phyloP scores from a whole-genome alignment of 2,797 vertebrate species.

The Danio choprae region DNA sequence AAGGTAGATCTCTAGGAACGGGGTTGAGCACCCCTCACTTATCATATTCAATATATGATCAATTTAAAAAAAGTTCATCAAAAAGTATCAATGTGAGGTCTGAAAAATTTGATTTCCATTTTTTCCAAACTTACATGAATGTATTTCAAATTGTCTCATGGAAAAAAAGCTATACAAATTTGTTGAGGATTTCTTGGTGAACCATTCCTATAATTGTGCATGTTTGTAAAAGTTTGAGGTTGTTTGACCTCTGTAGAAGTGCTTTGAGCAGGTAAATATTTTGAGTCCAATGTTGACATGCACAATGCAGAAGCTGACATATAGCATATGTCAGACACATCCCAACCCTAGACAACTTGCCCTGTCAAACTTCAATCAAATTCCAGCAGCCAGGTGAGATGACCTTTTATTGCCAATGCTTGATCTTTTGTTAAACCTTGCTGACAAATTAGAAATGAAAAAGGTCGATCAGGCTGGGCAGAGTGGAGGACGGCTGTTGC shows the following conservation, averaged over 20 bases:
- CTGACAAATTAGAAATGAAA: constrained; percentile 64
- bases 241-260: constrained; percentile 28
- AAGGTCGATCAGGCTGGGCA: constrained; percentile 47
- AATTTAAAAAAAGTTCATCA: not conserved
- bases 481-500: constrained; percentile 11
- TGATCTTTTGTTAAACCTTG: constrained; percentile 71
- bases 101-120: no score
- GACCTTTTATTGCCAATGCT: constrained; percentile 79
- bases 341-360: constrained; percentile 36
- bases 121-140: not conserved
- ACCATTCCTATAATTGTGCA: not conserved
- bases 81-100: no score
- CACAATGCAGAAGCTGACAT: constrained; percentile 47
- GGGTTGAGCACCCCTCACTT: not conserved
- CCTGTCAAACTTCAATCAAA: constrained; percentile 69
- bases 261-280: constrained; percentile 15
- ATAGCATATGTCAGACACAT: constrained; percentile 57
- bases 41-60: not conserved
- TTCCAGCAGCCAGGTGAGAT: constrained; percentile 64
- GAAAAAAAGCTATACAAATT: not conserved
- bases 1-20: no score
- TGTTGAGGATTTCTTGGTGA: not conserved
- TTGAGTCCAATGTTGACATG: constrained; percentile 5
- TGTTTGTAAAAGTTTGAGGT: constrained; percentile 15
- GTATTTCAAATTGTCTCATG: not conserved